These are phyloP conservation scores for Heliconius himera DNA, from an alignment of 1,140 invertebrate species.

Conservation along the genomic window DNA sequence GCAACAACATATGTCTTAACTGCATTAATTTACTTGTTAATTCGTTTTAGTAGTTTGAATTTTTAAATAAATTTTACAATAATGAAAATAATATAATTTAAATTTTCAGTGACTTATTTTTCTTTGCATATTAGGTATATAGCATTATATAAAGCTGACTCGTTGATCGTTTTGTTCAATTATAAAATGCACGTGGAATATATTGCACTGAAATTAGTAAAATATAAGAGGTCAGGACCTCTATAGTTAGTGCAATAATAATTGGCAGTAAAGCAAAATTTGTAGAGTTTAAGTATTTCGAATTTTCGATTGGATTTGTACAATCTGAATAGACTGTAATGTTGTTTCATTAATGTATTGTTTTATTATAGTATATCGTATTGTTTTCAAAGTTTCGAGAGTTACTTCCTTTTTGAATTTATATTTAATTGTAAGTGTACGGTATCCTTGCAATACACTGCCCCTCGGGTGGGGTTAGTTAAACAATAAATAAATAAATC, in stretches of 20 bases:
- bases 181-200: constrained; percentile 26
- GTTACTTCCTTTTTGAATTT: constrained; percentile 78
- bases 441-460: constrained; percentile 68
- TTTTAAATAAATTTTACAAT: neutral
- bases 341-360: constrained; percentile 56
- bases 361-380: constrained; percentile 52
- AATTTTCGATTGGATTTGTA: constrained; percentile 76
- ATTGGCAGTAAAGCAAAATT: constrained; percentile 52
- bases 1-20: neutral
- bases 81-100: neutral
- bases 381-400: constrained; percentile 71
- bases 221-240: constrained; percentile 51
- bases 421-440: constrained; percentile 72
- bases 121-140: no score
- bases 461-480: constrained; percentile 67
- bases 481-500: constrained; percentile 72
- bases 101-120: no score
- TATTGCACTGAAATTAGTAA: constrained; percentile 62
- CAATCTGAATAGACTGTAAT: constrained; percentile 79
- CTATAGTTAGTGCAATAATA: constrained; percentile 58
- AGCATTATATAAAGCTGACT: neutral
- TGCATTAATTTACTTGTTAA: neutral
- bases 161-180: constrained; percentile 12
- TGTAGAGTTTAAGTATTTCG: constrained; percentile 66
- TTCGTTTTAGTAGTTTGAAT: neutral